Evolutionary conservation across 2,888 invertebrate genomes (phyloP).

Genomic region (Xestia ashworthii): DNA sequence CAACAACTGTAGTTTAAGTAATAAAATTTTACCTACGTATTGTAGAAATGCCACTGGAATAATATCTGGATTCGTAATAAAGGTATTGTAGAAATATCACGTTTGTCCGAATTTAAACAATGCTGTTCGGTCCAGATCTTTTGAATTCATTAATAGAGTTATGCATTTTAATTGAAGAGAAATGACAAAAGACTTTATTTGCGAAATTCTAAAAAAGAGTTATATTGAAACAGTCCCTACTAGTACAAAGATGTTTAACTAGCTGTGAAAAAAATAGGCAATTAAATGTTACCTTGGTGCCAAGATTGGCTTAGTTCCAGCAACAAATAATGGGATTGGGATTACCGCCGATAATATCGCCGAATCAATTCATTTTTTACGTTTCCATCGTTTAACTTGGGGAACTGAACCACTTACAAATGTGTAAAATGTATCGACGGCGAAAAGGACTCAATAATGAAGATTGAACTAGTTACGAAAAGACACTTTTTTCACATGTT

Average conservation of each 20-base stretch:
- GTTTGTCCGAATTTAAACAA: neutral
- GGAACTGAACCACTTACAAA: neutral
- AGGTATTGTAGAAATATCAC: neutral
- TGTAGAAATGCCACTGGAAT: neutral
- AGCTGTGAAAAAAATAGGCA: neutral
- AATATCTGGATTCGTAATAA: neutral
- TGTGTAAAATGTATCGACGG: neutral
- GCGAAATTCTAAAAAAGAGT: neutral
- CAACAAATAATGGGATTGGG: neutral
- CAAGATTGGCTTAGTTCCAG: neutral
- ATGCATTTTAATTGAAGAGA: neutral
- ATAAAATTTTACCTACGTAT: neutral
- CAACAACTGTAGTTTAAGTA: neutral
- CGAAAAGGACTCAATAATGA: neutral
- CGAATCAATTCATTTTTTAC: neutral
- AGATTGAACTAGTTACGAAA: neutral
- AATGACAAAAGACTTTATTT: neutral
- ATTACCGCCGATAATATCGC: no score
- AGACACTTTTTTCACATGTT: neutral
- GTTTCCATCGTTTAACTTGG: neutral
- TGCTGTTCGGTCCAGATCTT: neutral
- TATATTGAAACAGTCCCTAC: neutral
- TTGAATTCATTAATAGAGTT: neutral
- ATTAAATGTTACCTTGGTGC: neutral
- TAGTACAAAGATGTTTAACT: neutral